Conservation (phyloP, 2,797 vertebrate genomes). For the Chloroceryle inda region DNA sequence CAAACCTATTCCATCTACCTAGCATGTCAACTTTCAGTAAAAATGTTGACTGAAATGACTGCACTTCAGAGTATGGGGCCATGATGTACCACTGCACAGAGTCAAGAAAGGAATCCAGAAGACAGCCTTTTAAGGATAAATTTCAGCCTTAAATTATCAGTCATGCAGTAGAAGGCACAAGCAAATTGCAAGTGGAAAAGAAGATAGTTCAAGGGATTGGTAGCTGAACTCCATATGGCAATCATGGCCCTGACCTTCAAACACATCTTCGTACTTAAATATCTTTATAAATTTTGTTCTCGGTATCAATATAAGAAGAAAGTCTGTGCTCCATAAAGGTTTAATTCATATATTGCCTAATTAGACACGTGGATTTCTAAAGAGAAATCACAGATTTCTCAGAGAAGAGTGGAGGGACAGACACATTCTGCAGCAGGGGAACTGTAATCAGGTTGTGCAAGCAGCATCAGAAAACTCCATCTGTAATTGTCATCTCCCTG, state of each 20-base stretch:
- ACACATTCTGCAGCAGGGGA: not conserved
- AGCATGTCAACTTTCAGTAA: not conserved
- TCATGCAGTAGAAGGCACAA: not conserved
- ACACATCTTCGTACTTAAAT: not conserved
- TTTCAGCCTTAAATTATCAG: not conserved
- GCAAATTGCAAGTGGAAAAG: not conserved
- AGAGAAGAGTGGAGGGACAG: not conserved
- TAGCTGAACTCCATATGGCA: not conserved
- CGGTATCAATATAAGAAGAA: not conserved
- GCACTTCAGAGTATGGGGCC: not conserved
- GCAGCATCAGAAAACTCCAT: not conserved
- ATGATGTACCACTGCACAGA: not conserved
- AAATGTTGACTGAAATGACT: not conserved
- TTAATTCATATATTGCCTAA: not conserved
- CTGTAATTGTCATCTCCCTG: constrained; percentile 36
- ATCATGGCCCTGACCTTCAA: not conserved
- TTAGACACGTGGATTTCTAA: not conserved
- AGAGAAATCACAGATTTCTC: not conserved
- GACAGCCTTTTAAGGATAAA: not conserved
- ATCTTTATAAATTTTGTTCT: not conserved
- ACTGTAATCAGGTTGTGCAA: not conserved
- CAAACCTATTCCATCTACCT: not conserved
- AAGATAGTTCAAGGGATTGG: not conserved
- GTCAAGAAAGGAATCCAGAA: not conserved
- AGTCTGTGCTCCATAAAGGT: not conserved